Base-by-base conservation (phyloP, 2,113 vertebrate genomes). In the Sinocyclocheilus anophthalmus region DNA sequence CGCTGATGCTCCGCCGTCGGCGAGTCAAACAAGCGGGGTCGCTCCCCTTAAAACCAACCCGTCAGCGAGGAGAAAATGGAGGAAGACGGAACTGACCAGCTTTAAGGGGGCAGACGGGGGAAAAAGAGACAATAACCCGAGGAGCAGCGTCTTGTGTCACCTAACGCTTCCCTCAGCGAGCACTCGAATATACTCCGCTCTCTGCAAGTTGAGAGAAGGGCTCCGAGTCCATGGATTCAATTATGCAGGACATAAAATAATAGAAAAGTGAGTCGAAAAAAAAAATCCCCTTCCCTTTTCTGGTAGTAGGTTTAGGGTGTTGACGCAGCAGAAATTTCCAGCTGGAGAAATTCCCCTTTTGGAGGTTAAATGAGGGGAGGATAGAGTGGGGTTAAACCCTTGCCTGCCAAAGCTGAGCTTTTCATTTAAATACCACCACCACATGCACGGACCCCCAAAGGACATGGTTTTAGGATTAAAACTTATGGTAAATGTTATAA, bases 321-420 rank as follows among this genome's bases (percentile, higher is more conserved):
- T 98, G 97, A 97, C 96, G 96, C 96, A 97, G 97, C 96, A 97
- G 94, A 97, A 97, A 96, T 96, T 96, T 95, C 96, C 96, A 95
- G 95, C 95, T 96, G 96, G 96, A 97, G 96, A 95, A 97, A 96
- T 95, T 95, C 96, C 97, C 96, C 94, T 95, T 95, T 95, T 92
- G 91, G 94, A 94, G 93, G 95, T 96, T 95, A 96, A 94, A 90
- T 90, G 93, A 90, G 93, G 92, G 93, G 91, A 94, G 89, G 85
- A 84, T 70, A 70, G 69, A 87, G 65, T 53, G 86, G 93, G 91
- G 88, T 93, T 92, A 93, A 93, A 76, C 93, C 93, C 91, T 88
- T 84, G 90, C 90, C 90, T 91, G 90, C 86, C 89, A 86, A 79
- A 53, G 86, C 59, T 30, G 78, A 89, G 91, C 90, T 88, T 93